phyloP scores from a whole-genome alignment of 1,140 invertebrate species.

The Protaetia brevitarsis region DNA sequence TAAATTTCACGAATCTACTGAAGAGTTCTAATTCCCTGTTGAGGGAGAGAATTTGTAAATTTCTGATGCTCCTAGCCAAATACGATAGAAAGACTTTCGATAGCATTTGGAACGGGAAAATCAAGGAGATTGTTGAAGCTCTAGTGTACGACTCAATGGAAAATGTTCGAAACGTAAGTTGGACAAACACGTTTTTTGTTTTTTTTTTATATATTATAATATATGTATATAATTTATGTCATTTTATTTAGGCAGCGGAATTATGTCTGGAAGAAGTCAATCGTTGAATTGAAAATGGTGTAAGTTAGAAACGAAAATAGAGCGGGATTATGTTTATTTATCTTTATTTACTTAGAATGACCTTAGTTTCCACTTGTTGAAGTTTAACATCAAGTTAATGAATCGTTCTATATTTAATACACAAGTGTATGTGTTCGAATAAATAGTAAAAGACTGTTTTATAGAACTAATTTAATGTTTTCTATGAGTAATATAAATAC shows the following conservation, averaged over 20 bases:
- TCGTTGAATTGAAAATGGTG: slow-evolving; percentile 18
- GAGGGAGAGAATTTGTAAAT: slow-evolving; percentile 62
- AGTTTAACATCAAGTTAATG: too few species aligned
- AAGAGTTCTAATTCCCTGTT: slow-evolving; percentile 60
- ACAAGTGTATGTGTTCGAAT: too few species aligned
- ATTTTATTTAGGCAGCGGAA: slow-evolving; percentile 49
- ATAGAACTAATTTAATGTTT: too few species aligned
- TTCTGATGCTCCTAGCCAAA: slow-evolving; percentile 63
- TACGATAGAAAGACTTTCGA: slow-evolving; percentile 62
- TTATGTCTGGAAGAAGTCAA: slow-evolving; percentile 33
- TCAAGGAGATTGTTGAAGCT: slow-evolving; percentile 55
- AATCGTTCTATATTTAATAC: too few species aligned
- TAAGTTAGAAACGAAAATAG: neutral
- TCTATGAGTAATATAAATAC: too few species aligned
- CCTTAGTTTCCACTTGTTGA: too few species aligned
- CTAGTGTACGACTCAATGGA: slow-evolving; percentile 54
- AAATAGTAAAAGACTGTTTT: too few species aligned
- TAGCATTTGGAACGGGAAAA: slow-evolving; percentile 58
- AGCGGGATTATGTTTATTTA: too few species aligned
- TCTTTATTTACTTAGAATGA: too few species aligned
- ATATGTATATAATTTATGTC: slow-evolving; percentile 19
- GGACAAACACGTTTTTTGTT: slow-evolving; percentile 7
- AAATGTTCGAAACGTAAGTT: slow-evolving; percentile 53
- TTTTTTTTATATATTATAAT: neutral
- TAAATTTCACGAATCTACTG: slow-evolving; percentile 60